Evolutionary conservation across 2,888 invertebrate species (phyloP).

Genomic region (Cosmia trapezina): DNA sequence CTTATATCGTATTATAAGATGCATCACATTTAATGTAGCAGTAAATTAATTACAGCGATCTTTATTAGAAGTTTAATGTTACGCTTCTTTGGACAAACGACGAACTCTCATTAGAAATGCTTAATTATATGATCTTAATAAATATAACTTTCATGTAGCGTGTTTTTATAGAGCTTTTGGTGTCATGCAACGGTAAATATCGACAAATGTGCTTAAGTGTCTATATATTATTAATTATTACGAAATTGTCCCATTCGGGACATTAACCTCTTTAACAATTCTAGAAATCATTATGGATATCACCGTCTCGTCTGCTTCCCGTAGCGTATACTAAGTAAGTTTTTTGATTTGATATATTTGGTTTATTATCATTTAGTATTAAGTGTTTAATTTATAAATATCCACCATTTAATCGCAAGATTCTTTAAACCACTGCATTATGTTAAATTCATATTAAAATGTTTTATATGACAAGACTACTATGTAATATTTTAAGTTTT

Average conservation of each 20-base stretch:
- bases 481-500: conserved; percentile 75
- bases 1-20: conserved; percentile 51
- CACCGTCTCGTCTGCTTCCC: conserved; percentile 43
- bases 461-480: conserved; percentile 81
- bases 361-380: conserved; percentile 73
- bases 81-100: conserved; percentile 53
- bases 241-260: conserved; percentile 42
- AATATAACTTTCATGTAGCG: conserved; percentile 58
- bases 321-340: conserved; percentile 65
- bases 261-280: conserved; percentile 44
- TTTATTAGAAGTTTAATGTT: conserved; percentile 47
- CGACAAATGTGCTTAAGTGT: conserved; percentile 54
- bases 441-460: conserved; percentile 62
- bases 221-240: conserved; percentile 56
- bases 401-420: conserved; percentile 74
- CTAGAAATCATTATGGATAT: conserved; percentile 34
- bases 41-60: conserved; percentile 52
- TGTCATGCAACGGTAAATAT: conserved; percentile 53
- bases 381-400: conserved; percentile 79
- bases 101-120: conserved; percentile 58
- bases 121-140: conserved; percentile 47
- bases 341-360: conserved; percentile 68
- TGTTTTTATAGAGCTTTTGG: conserved; percentile 65
- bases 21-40: conserved; percentile 46
- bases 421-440: conserved; percentile 65